A percentile compares a stretch with the other conserved stretches of the same genome.
phyloP scores from a whole-genome alignment of 2,888 invertebrate species.

The Pseudolycoriella hygida region DNA sequence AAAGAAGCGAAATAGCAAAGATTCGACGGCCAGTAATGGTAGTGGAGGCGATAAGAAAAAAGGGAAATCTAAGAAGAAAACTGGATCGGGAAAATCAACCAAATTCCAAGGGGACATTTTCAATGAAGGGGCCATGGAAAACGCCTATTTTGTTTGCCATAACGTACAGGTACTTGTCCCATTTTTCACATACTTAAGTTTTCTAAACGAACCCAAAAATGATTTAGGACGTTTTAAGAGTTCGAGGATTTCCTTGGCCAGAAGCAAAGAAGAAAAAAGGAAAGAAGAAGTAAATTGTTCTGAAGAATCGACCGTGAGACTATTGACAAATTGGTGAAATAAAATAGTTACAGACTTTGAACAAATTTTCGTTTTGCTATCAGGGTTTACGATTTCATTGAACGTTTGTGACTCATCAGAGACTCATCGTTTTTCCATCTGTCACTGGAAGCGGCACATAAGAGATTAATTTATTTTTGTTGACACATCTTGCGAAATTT shows the following conservation, averaged over 20 bases:
- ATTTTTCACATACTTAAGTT: background rate
- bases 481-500: no score
- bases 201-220: background rate
- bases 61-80: slow-evolving; percentile 31
- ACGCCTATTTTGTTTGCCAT: slow-evolving; percentile 85
- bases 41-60: slow-evolving; percentile 32
- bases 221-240: slow-evolving; percentile 56
- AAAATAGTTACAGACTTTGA: no score
- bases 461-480: no score
- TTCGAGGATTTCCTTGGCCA: slow-evolving; percentile 79
- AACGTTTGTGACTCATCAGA: no score
- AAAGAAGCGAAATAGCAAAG: slow-evolving; percentile 38
- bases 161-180: slow-evolving; percentile 54
- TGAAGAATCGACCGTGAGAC: background rate
- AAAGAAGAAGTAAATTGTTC: slow-evolving; percentile 33
- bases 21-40: slow-evolving; percentile 18
- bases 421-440: no score
- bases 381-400: no score
- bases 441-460: no score
- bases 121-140: slow-evolving; percentile 81
- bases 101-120: slow-evolving; percentile 68
- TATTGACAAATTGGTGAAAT: no score
- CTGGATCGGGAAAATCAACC: slow-evolving; percentile 32
- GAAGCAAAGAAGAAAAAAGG: slow-evolving; percentile 80
- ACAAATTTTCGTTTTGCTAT: no score